Conservation (phyloP, 2,797 vertebrate species). For the Gadopsis marmoratus region DNA sequence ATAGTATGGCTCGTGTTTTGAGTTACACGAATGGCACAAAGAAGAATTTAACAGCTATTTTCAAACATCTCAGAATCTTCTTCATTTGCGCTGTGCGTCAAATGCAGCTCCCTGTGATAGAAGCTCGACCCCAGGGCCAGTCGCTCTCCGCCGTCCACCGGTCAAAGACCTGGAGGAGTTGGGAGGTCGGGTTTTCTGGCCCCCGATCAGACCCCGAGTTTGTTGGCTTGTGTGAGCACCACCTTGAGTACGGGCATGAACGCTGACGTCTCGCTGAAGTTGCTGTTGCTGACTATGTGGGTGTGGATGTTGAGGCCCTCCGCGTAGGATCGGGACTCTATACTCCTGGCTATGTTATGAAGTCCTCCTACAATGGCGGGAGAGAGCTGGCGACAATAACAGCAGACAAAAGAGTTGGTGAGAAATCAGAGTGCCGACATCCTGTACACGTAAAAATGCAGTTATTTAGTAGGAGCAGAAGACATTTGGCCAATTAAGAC, state of each 20-base stretch:
- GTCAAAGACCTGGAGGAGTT: constrained; percentile 16
- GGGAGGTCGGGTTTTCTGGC: background rate
- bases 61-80: constrained; percentile 37
- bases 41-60: constrained; percentile 41
- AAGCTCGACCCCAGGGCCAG: background rate
- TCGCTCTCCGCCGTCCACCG: background rate
- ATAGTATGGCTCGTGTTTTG: constrained; percentile 75
- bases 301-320: constrained; percentile 96
- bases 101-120: constrained; percentile 32
- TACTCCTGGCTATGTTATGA: constrained; percentile 92
- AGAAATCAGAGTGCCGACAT: background rate
- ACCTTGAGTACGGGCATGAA: constrained; percentile 99
- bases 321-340: constrained; percentile 90
- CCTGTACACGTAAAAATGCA: background rate
- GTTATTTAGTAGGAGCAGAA: background rate
- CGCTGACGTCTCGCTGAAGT: constrained; percentile 98
- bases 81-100: constrained; percentile 12
- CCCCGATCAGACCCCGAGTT: constrained; percentile 88
- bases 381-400: constrained; percentile 87
- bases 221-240: constrained; percentile 97
- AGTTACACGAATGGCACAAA: constrained; percentile 63
- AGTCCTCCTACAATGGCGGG: constrained; percentile 92
- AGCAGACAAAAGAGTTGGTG: background rate
- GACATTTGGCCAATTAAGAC: background rate
- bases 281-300: constrained; percentile 97